Percentiles rank a stretch among this genome's conserved stretches.
Evolutionary conservation across 2,888 invertebrate species (phyloP).

Genomic region (Dryobota labecula): DNA sequence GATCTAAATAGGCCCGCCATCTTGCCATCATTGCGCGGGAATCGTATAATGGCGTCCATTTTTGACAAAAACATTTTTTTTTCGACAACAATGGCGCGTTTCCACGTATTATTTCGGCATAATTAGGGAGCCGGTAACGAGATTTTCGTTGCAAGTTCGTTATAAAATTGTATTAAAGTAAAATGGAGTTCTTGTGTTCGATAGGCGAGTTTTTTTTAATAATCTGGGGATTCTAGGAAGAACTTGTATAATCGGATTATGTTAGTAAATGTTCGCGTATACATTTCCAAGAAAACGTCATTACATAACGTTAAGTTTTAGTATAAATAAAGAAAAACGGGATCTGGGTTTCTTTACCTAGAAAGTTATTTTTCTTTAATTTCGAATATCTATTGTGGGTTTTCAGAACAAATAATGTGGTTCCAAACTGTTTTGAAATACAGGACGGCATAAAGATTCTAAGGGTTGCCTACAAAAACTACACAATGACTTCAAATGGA

Average conservation of each 20-base stretch:
- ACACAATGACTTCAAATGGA: neutral
- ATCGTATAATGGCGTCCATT: conserved; percentile 72
- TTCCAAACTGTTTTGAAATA: neutral
- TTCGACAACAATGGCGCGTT: conserved; percentile 81
- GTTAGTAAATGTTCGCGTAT: neutral
- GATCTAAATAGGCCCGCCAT: conserved; percentile 90
- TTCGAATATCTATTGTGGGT: neutral
- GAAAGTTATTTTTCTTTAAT: neutral
- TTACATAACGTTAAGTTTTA: neutral
- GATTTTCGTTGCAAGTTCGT: conserved; percentile 71
- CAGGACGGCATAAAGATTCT: neutral
- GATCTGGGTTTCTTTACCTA: neutral
- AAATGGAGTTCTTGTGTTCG: conserved; percentile 53
- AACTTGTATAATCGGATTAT: neutral
- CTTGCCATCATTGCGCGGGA: conserved; percentile 87
- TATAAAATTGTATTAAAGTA: conserved; percentile 65
- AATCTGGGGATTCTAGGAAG: conserved; percentile 20
- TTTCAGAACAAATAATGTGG: neutral
- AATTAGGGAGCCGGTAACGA: conserved; percentile 88
- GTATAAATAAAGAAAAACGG: neutral
- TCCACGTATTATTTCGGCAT: conserved; percentile 85
- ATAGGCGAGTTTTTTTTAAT: conserved; percentile 39
- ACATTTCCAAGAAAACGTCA: conserved; percentile 4
- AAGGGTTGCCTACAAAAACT: neutral
- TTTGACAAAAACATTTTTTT: conserved; percentile 81